Evolutionary conservation across 2,888 invertebrate species (phyloP).

Genomic region (Drosophila dives): DNA sequence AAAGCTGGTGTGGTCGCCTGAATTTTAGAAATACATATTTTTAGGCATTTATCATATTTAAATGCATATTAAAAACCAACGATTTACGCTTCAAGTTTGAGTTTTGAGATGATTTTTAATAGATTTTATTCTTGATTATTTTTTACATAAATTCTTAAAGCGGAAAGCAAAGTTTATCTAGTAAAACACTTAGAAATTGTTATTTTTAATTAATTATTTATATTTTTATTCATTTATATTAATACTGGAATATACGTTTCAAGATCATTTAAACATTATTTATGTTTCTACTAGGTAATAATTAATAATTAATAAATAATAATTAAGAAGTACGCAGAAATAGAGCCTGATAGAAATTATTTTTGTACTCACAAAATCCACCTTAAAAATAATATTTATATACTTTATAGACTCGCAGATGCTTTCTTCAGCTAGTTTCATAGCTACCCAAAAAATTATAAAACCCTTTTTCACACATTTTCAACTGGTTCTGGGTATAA

Average conservation of each 20-base stretch:
- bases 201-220: no score
- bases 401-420: neutral
- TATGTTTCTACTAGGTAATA: accelerated
- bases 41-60: neutral
- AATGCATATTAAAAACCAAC: neutral
- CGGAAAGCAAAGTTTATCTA: neutral
- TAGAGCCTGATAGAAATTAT: no score
- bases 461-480: neutral
- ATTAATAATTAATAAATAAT: no score
- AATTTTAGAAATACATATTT: neutral
- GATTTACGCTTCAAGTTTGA: neutral
- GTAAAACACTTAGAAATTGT: neutral
- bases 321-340: neutral
- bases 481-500: neutral
- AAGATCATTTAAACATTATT: accelerated
- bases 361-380: no score
- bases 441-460: accelerated
- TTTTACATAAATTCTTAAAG: neutral
- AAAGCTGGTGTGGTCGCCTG: no score
- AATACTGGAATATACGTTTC: no score
- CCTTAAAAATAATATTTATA: neutral
- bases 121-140: neutral
- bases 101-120: neutral
- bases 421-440: accelerated
- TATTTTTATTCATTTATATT: no score